These are phyloP conservation scores for Penaeus japonicus DNA, from an alignment of 1,140 invertebrate genomes.

Conservation along the genomic window DNA sequence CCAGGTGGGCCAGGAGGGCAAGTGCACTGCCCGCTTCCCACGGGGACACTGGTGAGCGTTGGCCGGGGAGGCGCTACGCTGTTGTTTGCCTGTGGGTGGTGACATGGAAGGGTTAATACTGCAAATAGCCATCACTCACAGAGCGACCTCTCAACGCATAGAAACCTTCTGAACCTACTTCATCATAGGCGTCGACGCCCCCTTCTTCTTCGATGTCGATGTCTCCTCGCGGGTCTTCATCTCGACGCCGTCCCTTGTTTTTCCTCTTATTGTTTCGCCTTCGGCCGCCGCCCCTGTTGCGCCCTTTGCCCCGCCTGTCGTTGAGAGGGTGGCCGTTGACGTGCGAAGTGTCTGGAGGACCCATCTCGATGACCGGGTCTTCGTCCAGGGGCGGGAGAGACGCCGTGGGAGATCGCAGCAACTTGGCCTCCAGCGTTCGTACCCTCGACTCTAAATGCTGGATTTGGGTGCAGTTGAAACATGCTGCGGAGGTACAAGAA, in stretches of 20 bases:
- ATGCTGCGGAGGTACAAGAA: neutral
- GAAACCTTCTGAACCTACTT: neutral
- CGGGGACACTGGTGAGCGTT: neutral
- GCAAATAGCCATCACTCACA: neutral
- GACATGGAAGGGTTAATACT: neutral
- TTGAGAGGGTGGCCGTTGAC: slow-evolving; percentile 53
- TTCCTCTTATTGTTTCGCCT: neutral
- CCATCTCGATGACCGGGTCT: slow-evolving; percentile 50
- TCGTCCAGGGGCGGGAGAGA: neutral
- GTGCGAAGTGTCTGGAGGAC: slow-evolving; percentile 53
- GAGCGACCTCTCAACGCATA: neutral
- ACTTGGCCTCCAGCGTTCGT: slow-evolving; percentile 52
- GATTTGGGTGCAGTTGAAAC: slow-evolving; percentile 58
- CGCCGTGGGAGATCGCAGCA: slow-evolving; percentile 37
- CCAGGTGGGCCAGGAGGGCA: slow-evolving; percentile 52
- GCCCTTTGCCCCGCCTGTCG: slow-evolving; percentile 6
- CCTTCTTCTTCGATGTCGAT: slow-evolving; percentile 24
- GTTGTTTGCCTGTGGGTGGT: neutral
- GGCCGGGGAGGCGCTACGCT: neutral
- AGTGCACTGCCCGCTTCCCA: slow-evolving; percentile 4
- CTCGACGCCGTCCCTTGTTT: neutral
- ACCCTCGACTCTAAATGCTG: slow-evolving; percentile 41
- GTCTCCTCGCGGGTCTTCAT: neutral
- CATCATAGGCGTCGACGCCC: slow-evolving; percentile 10
- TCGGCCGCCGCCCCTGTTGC: neutral